Conservation (phyloP, 2,888 invertebrate genomes). For the Leucophenga maculata region DNA sequence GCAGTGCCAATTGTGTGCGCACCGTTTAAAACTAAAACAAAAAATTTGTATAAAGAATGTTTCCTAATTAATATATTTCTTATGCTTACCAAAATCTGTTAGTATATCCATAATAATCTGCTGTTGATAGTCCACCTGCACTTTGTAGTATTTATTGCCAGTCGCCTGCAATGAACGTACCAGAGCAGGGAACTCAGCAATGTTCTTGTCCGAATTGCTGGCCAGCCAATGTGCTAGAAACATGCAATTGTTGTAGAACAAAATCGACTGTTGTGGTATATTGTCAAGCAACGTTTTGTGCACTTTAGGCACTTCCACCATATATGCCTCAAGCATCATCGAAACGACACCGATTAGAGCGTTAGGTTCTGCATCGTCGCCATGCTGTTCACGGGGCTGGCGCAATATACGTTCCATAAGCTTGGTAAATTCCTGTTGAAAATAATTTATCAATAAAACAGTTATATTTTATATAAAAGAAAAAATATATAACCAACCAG, state of each 20-base stretch:
- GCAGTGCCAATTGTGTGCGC: constrained; percentile 65
- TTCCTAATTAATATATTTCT: not conserved
- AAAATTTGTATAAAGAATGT: not conserved
- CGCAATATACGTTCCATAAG: constrained; percentile 69
- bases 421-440: constrained; percentile 63
- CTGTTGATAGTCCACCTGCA: constrained; percentile 83
- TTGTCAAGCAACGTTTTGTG: constrained; percentile 86
- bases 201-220: constrained; percentile 74
- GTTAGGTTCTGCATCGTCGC: constrained; percentile 32
- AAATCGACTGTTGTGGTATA: constrained; percentile 88
- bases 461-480: not conserved
- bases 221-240: constrained; percentile 85
- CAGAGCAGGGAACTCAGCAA: constrained; percentile 78
- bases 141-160: constrained; percentile 80
- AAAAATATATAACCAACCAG: constrained; percentile 65
- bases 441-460: not conserved
- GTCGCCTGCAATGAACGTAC: constrained; percentile 79
- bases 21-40: constrained; percentile 58
- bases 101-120: constrained; percentile 84
- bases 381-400: constrained; percentile 47
- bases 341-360: constrained; percentile 50
- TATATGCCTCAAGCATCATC: constrained; percentile 81
- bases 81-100: constrained; percentile 78
- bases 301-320: constrained; percentile 83
- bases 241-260: constrained; percentile 94